phyloP scores from a whole-genome alignment of 2,888 invertebrate genomes.

The Microplitis deprimator region DNA sequence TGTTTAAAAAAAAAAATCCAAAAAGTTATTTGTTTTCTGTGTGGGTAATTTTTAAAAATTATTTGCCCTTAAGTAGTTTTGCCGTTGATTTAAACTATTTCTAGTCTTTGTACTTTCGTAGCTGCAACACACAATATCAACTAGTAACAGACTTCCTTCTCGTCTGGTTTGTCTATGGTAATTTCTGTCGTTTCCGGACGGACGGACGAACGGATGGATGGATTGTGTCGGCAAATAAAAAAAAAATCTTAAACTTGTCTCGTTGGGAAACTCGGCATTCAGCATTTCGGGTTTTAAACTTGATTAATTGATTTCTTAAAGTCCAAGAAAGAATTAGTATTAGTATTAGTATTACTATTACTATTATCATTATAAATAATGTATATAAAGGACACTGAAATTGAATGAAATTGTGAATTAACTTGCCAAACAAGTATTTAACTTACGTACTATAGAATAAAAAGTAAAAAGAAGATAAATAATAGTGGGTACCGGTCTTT shows the following conservation, averaged over 20 bases:
- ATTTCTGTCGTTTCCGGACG: slow-evolving; percentile 24
- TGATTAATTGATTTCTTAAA: slow-evolving; percentile 12
- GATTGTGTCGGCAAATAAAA: background rate
- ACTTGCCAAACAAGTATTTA: slow-evolving; percentile 25
- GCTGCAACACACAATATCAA: background rate
- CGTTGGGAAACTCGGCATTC: background rate
- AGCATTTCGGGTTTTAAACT: background rate
- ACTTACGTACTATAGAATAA: slow-evolving; percentile 9
- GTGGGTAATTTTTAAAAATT: no score
- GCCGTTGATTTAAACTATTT: background rate
- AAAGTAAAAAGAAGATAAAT: background rate
- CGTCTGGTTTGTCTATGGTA: slow-evolving; percentile 15
- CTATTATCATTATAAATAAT: no score
- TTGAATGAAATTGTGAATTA: slow-evolving; percentile 29
- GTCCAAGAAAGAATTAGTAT: background rate
- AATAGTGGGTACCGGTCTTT: background rate
- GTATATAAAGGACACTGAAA: background rate
- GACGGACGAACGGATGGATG: background rate
- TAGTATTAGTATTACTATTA: no score
- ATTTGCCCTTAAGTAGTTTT: background rate
- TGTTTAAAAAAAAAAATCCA: no score
- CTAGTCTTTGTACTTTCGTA: background rate
- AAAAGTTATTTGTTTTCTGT: no score
- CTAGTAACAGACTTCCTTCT: slow-evolving; percentile 20
- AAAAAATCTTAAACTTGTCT: background rate